Percentiles rank a stretch among this genome's conserved stretches.
Evolutionary conservation across 2,113 vertebrate genomes (phyloP).

Genomic region (Nannospalax galili): DNA sequence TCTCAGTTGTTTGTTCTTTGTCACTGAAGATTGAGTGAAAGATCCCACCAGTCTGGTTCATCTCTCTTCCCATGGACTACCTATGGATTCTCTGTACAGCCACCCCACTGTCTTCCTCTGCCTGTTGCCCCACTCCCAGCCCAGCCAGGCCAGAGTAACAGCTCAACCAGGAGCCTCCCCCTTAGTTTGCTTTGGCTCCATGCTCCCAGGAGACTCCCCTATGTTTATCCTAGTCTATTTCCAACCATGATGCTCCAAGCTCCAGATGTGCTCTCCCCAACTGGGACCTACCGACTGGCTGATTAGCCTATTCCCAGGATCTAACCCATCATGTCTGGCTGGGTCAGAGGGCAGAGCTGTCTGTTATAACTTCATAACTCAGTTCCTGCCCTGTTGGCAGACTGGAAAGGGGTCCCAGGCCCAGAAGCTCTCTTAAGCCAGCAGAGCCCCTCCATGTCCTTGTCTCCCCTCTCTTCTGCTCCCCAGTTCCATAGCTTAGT

Average conservation of each 20-base stretch:
- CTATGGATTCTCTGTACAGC: not conserved
- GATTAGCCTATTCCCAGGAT: constrained; percentile 73
- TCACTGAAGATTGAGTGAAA: not conserved
- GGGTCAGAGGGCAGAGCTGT: not conserved
- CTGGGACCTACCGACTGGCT: not conserved
- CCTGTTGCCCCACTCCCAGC: not conserved
- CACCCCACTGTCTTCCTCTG: not conserved
- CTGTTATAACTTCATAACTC: not conserved
- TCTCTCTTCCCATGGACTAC: not conserved
- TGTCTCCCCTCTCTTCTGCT: too few relatives aligned
- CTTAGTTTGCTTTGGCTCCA: not conserved
- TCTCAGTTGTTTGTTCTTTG: not conserved
- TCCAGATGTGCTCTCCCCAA: constrained; percentile 71
- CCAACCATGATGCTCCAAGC: constrained; percentile 29
- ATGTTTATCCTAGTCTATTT: constrained; percentile 77
- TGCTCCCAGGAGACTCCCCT: constrained; percentile 38
- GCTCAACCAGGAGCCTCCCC: not conserved
- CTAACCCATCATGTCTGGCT: not conserved
- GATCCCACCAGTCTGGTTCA: not conserved
- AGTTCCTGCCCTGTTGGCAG: not conserved
- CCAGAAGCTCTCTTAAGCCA: not conserved
- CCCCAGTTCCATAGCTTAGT: not conserved
- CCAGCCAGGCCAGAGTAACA: not conserved
- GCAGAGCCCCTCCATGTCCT: not conserved
- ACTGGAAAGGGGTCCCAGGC: not conserved